These are phyloP conservation scores for Phoebastria nigripes DNA, from an alignment of 2,797 vertebrate genomes.

Conservation along the genomic window DNA sequence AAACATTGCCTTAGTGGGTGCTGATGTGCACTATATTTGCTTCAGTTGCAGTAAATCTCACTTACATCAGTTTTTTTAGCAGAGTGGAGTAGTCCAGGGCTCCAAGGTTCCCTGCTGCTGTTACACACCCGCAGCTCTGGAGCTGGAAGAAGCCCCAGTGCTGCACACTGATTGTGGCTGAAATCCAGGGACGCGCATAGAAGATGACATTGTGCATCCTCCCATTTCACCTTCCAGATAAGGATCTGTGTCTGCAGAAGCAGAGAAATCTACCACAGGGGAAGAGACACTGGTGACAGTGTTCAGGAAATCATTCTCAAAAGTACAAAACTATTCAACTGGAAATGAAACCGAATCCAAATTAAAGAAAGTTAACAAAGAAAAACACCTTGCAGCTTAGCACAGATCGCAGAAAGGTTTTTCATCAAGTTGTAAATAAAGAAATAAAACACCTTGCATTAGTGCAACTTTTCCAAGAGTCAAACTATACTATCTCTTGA, in stretches of 20 bases:
- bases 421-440: neutral
- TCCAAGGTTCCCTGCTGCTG: neutral
- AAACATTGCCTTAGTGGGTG: rapidly evolving
- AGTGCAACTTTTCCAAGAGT: too few species aligned
- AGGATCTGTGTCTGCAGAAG: neutral
- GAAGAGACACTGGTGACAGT: too few species aligned
- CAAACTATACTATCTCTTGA: too few species aligned
- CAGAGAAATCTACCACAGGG: neutral
- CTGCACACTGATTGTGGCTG: rapidly evolving
- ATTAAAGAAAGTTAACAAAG: neutral
- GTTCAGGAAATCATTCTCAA: neutral
- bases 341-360: neutral
- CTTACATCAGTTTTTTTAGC: neutral
- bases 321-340: neutral
- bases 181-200: neutral
- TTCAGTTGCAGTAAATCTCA: rapidly evolving
- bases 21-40: rapidly evolving
- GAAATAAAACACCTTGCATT: neutral
- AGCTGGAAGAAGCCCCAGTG: neutral
- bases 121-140: rapidly evolving
- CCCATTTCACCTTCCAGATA: neutral
- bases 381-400: neutral
- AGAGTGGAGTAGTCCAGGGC: rapidly evolving
- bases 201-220: rapidly evolving
- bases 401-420: neutral